Conservation (phyloP, 2,888 invertebrate species). For the Pinctada fucata region DNA sequence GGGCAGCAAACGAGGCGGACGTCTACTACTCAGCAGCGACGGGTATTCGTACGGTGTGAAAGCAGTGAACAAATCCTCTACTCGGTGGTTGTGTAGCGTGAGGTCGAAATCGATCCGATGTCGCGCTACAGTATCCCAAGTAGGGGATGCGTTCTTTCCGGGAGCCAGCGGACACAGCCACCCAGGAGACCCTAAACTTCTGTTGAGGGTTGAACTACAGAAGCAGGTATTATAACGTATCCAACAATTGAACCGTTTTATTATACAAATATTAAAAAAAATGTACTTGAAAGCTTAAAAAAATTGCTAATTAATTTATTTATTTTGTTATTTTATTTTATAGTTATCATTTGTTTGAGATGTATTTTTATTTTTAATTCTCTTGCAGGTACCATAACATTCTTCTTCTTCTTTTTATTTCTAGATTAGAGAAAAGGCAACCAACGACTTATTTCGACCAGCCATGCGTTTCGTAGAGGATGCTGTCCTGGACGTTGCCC, state of each 20-base stretch:
- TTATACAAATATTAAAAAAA: no score
- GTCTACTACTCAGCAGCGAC: neutral
- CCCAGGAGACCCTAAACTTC: neutral
- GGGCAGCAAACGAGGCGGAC: neutral
- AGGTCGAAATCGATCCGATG: neutral
- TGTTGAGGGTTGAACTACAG: neutral
- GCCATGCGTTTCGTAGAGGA: conserved; percentile 1
- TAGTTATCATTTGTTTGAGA: neutral
- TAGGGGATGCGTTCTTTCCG: neutral
- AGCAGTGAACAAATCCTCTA: neutral
- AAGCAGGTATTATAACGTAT: neutral
- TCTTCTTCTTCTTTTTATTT: neutral
- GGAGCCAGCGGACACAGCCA: neutral
- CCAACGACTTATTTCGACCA: neutral
- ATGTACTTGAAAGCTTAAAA: no score
- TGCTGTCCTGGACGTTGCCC: neutral
- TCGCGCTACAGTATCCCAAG: neutral
- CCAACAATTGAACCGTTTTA: neutral
- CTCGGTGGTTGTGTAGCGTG: neutral
- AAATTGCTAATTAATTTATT: no score
- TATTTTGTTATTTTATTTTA: no score
- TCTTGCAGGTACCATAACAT: neutral
- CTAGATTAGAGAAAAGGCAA: neutral
- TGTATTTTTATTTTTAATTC: neutral
- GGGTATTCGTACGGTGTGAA: neutral